Conservation (phyloP, 1,140 invertebrate species). For the Bicyclus anynana region DNA sequence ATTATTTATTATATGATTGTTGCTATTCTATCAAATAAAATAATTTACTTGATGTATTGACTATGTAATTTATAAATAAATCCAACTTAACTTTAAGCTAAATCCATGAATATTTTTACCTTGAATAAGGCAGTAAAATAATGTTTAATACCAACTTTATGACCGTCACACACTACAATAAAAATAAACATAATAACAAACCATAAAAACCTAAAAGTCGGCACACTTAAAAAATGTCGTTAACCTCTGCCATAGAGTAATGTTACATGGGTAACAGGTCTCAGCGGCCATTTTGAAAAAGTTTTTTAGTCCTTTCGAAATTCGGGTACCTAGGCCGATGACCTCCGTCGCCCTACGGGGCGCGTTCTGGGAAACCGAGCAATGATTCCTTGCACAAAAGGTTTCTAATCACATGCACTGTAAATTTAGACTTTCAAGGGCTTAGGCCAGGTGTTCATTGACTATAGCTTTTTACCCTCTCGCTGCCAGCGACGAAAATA, state of each 20-base stretch:
- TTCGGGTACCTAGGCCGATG: constrained; percentile 72
- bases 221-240: constrained; percentile 38
- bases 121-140: not conserved
- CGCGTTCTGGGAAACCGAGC: constrained; percentile 32
- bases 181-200: not conserved
- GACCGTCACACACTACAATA: not conserved
- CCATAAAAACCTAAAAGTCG: constrained; percentile 17
- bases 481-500: constrained; percentile 6
- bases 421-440: constrained; percentile 28
- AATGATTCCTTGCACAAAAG: constrained; percentile 29
- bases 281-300: constrained; percentile 62
- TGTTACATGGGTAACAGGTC: constrained; percentile 72
- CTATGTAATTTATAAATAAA: not conserved
- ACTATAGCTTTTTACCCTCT: constrained; percentile 16
- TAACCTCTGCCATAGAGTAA: constrained; percentile 69
- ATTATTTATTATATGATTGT: too few relatives aligned
- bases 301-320: constrained; percentile 74
- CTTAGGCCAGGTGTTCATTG: constrained; percentile 28
- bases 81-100: not conserved
- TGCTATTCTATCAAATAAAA: too few relatives aligned
- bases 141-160: not conserved
- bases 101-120: not conserved
- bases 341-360: constrained; percentile 45
- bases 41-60: too few relatives aligned
- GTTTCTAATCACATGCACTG: constrained; percentile 36